Base-by-base conservation (phyloP, 1,140 invertebrate genomes). In the Agrilus planipennis region DNA sequence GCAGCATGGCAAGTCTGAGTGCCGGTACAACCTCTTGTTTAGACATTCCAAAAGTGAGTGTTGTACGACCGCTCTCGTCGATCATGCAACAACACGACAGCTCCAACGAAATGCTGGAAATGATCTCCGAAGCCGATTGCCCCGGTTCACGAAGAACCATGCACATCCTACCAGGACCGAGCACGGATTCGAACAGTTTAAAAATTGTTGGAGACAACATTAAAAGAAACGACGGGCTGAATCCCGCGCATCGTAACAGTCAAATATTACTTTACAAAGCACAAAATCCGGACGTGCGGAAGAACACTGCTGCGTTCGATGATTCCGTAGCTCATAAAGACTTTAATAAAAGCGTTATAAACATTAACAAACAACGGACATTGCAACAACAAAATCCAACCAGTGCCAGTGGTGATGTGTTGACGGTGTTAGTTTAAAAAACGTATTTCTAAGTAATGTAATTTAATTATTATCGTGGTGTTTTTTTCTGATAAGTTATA, bases 281-380 rank as follows among this genome's bases (percentile, higher is more conserved):
- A 34, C 79, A 80, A 58, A 80, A 79, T 62, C 69, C 73, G 20
- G 82, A 85, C 57, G 77, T 82, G 53, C 71, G 79, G 42, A 85
- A 84, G 59, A 83, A 84, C 61, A 83, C 80, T 11, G 79, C 80
- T 37, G 76, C 77, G 46, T 71, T 71, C 44, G 76, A 78, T 50
- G 79, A 81, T 55, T 72, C 71, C 12, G 66, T 66, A 25, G 67
- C 74, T 7, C 74, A 79, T 52, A 86, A 85, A 65, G 81, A 84
- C 51, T 83, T 84, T 62, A 79, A 71, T 45, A 84, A 85, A 62
- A 77, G 79, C 47, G 69, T 76, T 57, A 69, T 79, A 46, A 66
- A 67, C 58, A 47, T 67, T 36, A 65, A 61, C 52, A 63, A 60
- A 40, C 58, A 58, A 40, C 55, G 59, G 53, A 61, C 59, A 54